phyloP scores from a whole-genome alignment of 2,888 invertebrate species.

The Bombyx huttoni region DNA sequence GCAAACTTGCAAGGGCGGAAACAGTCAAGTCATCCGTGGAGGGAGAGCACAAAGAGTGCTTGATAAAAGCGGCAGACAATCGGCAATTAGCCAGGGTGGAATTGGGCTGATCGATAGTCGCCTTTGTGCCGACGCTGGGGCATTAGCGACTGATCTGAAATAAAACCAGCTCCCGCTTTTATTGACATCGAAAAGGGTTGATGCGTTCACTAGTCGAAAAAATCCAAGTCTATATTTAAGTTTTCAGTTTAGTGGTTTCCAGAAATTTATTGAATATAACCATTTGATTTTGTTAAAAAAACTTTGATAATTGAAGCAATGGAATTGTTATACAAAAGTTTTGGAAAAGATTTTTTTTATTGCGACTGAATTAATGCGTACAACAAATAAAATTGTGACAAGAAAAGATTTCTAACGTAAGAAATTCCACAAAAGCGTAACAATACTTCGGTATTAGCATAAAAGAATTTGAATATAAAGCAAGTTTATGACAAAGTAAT shows the following conservation, averaged over 20 bases:
- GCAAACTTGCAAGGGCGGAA: slow-evolving; percentile 25
- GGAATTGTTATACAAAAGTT: too few relatives aligned
- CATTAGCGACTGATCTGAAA: slow-evolving; percentile 38
- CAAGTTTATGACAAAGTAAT: not conserved
- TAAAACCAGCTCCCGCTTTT: slow-evolving; percentile 12
- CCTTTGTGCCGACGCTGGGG: slow-evolving; percentile 29
- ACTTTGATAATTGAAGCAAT: too few relatives aligned
- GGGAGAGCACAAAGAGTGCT: slow-evolving; percentile 34
- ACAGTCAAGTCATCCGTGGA: slow-evolving; percentile 28
- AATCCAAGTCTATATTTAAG: not conserved
- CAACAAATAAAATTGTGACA: not conserved
- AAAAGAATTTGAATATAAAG: not conserved
- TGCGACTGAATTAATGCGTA: too few relatives aligned
- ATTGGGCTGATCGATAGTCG: slow-evolving; percentile 42
- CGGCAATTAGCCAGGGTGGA: slow-evolving; percentile 47
- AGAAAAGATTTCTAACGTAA: not conserved
- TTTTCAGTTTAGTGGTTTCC: not conserved
- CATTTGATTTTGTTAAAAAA: too few relatives aligned
- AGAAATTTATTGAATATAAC: too few relatives aligned
- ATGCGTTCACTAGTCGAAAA: not conserved
- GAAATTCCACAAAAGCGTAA: not conserved
- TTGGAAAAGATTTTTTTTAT: too few relatives aligned
- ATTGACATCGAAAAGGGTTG: slow-evolving; percentile 7
- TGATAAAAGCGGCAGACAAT: slow-evolving; percentile 47
- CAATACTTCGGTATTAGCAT: not conserved